These are phyloP conservation scores for Papilio polytes DNA, from an alignment of 1,140 invertebrate genomes.

Conservation along the genomic window DNA sequence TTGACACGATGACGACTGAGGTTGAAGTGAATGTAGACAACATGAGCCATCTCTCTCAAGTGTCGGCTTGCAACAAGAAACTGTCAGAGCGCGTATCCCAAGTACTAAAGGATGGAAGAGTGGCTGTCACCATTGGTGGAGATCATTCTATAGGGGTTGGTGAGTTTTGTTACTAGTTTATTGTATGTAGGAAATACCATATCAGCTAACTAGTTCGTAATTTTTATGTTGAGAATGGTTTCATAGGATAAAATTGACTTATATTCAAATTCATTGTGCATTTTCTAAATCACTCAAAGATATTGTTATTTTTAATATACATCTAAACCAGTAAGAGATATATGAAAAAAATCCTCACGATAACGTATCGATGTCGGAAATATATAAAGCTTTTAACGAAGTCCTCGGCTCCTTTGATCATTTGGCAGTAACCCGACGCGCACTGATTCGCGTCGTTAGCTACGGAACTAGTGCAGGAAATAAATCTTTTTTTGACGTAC, in stretches of 20 bases:
- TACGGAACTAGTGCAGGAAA: slow-evolving; percentile 13
- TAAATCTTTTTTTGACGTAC: slow-evolving; percentile 29
- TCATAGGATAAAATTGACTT: no score
- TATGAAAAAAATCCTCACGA: background rate
- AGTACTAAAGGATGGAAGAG: slow-evolving; percentile 86
- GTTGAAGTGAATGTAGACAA: slow-evolving; percentile 82
- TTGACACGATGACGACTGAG: slow-evolving; percentile 70
- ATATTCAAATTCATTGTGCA: no score
- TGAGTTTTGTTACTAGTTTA: slow-evolving; percentile 54
- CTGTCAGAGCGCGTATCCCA: slow-evolving; percentile 86
- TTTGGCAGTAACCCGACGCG: slow-evolving; percentile 4
- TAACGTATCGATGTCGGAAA: background rate
- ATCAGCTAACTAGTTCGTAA: background rate
- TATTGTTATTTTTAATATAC: background rate
- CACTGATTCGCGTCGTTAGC: slow-evolving; percentile 19
- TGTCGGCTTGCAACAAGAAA: slow-evolving; percentile 86
- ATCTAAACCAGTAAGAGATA: background rate
- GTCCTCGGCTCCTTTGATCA: slow-evolving; percentile 22
- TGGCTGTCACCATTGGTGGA: slow-evolving; percentile 90
- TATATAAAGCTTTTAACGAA: slow-evolving; percentile 19
- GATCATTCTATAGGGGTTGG: slow-evolving; percentile 95
- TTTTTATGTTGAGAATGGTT: no score
- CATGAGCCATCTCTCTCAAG: slow-evolving; percentile 86
- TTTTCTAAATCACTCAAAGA: no score
- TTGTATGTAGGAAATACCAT: background rate